Evolutionary conservation across 2,113 vertebrate genomes (phyloP).

Genomic region (Varanus komodoensis): DNA sequence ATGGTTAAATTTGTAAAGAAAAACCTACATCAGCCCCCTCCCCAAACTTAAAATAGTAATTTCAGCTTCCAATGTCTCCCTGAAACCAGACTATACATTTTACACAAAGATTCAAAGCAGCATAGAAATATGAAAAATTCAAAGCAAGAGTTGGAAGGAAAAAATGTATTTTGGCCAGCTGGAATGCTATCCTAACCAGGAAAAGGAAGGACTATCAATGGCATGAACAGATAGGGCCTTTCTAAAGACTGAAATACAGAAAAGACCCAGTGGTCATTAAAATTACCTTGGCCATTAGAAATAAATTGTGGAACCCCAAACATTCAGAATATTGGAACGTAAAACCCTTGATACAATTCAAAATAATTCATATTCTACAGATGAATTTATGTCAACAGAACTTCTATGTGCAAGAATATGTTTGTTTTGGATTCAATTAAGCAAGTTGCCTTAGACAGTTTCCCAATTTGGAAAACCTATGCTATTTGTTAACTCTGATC

Average conservation of each 20-base stretch:
- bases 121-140: not conserved
- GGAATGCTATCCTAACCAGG: slow-evolving; percentile 34
- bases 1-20: slow-evolving; percentile 59
- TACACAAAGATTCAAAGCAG: slow-evolving; percentile 46
- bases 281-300: slow-evolving; percentile 54
- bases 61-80: not conserved
- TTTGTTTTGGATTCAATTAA: slow-evolving; percentile 59
- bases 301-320: slow-evolving; percentile 50
- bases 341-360: slow-evolving; percentile 54
- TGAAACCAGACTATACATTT: slow-evolving; percentile 41
- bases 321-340: slow-evolving; percentile 62
- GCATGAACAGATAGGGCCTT: slow-evolving; percentile 40
- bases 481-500: slow-evolving; percentile 70
- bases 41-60: not conserved
- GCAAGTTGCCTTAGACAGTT: slow-evolving; percentile 68
- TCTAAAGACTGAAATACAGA: slow-evolving; percentile 31
- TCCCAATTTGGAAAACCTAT: slow-evolving; percentile 68
- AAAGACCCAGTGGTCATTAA: slow-evolving; percentile 40
- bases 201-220: slow-evolving; percentile 41
- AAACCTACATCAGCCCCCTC: slow-evolving; percentile 41
- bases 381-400: slow-evolving; percentile 35
- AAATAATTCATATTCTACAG: slow-evolving; percentile 50
- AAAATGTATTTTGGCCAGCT: slow-evolving; percentile 1
- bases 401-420: slow-evolving; percentile 28
- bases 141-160: not conserved